A percentile compares a stretch with the other conserved stretches of the same genome.
Conservation (phyloP, 2,888 invertebrate species). For the Drymonia ruficornis region DNA sequence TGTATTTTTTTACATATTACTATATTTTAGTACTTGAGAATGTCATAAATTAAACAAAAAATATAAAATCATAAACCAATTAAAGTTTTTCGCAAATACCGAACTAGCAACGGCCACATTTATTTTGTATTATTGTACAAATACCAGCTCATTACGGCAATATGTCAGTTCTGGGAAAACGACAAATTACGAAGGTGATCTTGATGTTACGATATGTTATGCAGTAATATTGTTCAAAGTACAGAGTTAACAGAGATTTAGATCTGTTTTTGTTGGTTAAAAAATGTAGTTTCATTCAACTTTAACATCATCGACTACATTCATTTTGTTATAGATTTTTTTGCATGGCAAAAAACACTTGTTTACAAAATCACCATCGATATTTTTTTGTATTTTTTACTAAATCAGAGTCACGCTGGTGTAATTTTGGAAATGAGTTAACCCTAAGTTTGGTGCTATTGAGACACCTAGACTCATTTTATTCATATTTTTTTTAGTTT, state of each 20-base stretch:
- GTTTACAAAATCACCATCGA: neutral
- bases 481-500: too few species aligned
- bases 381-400: neutral
- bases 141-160: constrained; percentile 54
- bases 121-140: constrained; percentile 36
- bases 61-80: constrained; percentile 42
- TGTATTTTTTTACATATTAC: too few species aligned
- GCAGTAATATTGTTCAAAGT: constrained; percentile 50
- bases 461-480: too few species aligned
- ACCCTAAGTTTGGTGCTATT: too few species aligned
- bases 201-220: constrained; percentile 53
- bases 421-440: too few species aligned
- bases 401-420: too few species aligned
- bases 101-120: constrained; percentile 17
- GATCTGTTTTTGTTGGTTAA: constrained; percentile 37
- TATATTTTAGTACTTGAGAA: constrained; percentile 32
- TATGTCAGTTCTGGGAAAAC: constrained; percentile 65
- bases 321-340: neutral
- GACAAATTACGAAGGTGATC: constrained; percentile 72
- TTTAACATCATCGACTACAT: neutral
- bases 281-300: constrained; percentile 2
- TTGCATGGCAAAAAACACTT: neutral
- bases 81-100: constrained; percentile 41
- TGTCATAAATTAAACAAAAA: constrained; percentile 30
- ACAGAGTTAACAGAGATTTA: constrained; percentile 52